phyloP scores from a whole-genome alignment of 2,888 invertebrate genomes.

The Aphodius granarius region DNA sequence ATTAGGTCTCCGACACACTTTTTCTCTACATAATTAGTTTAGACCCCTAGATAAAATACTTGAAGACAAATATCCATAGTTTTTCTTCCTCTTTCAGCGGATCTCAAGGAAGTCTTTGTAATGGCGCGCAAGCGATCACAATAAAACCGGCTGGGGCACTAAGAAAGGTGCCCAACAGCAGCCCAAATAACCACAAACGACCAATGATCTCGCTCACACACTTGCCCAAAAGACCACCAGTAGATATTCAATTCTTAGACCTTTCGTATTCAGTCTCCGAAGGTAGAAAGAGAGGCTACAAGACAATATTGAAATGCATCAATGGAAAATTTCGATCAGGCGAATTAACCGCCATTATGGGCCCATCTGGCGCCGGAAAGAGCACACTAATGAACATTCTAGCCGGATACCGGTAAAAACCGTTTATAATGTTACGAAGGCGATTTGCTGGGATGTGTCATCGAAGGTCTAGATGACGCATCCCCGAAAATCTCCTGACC shows the following conservation, averaged over 20 bases:
- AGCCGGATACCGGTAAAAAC: constrained; percentile 82
- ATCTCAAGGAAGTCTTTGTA: constrained; percentile 74
- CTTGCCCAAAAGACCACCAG: constrained; percentile 82
- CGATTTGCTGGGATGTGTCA: no score
- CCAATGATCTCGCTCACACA: constrained; percentile 78
- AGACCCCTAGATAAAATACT: no score
- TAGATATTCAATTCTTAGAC: constrained; percentile 87
- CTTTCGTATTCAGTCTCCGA: constrained; percentile 89
- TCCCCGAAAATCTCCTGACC: no score
- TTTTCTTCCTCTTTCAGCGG: constrained; percentile 59
- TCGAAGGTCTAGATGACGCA: no score
- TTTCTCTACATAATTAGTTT: neutral
- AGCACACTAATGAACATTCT: constrained; percentile 88
- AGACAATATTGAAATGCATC: constrained; percentile 84
- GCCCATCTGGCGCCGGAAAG: constrained; percentile 82
- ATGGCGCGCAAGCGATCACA: constrained; percentile 60
- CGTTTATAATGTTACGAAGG: no score
- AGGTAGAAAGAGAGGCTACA: constrained; percentile 77
- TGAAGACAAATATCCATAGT: no score
- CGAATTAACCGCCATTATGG: constrained; percentile 95
- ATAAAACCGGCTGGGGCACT: constrained; percentile 40
- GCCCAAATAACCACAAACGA: constrained; percentile 69
- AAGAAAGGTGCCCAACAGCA: constrained; percentile 74
- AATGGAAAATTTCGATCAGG: constrained; percentile 88
- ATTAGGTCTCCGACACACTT: neutral